phyloP scores from a whole-genome alignment of 1,140 invertebrate species.

The Aculops lycopersici region DNA sequence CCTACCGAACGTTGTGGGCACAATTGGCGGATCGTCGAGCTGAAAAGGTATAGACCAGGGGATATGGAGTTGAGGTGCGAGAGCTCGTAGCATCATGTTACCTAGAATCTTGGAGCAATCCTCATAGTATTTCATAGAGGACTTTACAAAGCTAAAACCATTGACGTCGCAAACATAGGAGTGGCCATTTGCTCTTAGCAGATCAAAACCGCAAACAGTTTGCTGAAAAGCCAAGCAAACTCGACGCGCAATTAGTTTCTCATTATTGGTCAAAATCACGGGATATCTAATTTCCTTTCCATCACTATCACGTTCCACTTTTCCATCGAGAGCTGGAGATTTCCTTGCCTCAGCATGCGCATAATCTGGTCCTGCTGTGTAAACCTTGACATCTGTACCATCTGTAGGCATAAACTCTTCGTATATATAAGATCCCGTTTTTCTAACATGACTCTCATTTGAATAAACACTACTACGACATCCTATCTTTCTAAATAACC shows the following conservation, averaged over 20 bases:
- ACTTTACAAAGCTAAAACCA: constrained; percentile 98
- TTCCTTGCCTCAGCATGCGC: constrained; percentile 95
- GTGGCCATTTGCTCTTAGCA: constrained; percentile 80
- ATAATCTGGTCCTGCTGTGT: constrained; percentile 85
- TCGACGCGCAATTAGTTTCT: constrained; percentile 95
- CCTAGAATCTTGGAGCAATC: constrained; percentile 91
- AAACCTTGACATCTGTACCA: constrained; percentile 67
- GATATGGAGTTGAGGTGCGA: constrained; percentile 76
- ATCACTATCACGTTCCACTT: constrained; percentile 87
- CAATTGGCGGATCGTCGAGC: constrained; percentile 86
- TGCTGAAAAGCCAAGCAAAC: constrained; percentile 35
- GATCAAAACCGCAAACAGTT: constrained; percentile 96
- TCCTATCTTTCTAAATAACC: constrained; percentile 91
- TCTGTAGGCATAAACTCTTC: constrained; percentile 99
- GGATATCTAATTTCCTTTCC: constrained; percentile 90
- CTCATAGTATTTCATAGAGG: constrained; percentile 97
- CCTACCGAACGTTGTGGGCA: constrained; percentile 92
- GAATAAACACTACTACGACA: constrained; percentile 93
- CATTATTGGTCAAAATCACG: constrained; percentile 77
- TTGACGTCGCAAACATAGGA: constrained; percentile 99
- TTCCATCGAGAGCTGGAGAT: constrained; percentile 83
- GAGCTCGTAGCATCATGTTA: constrained; percentile 61
- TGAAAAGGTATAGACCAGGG: constrained; percentile 88
- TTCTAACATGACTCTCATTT: constrained; percentile 69
- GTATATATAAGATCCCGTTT: constrained; percentile 92